Conservation (phyloP, 1,140 invertebrate species). For the Conus ventricosus region DNA sequence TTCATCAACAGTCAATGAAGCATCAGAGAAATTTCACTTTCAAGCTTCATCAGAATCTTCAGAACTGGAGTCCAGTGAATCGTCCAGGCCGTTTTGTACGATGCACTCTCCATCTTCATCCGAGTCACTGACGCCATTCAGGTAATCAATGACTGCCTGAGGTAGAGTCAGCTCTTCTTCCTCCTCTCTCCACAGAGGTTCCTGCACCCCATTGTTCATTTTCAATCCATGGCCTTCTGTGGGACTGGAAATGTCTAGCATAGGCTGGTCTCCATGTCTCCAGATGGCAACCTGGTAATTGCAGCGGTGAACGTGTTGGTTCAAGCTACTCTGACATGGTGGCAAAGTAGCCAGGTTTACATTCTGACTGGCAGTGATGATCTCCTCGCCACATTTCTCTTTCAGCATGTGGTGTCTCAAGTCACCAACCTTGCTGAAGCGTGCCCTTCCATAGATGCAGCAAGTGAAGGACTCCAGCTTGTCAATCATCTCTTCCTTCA, state of each 20-base stretch:
- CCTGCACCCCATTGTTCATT: neutral
- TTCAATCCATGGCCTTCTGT: neutral
- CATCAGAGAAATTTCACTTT: too few species aligned
- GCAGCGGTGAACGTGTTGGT: neutral
- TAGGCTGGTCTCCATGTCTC: neutral
- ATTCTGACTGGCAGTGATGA: neutral
- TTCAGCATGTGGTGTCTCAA: slow-evolving; percentile 10
- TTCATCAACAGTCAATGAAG: too few species aligned
- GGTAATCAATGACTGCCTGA: neutral
- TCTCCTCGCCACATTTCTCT: neutral
- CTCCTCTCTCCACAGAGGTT: neutral
- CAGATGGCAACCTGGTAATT: neutral
- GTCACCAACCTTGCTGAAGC: neutral
- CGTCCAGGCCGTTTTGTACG: too few species aligned
- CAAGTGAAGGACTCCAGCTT: too few species aligned
- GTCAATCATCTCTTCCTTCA: too few species aligned
- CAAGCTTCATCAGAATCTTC: too few species aligned
- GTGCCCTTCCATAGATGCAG: too few species aligned
- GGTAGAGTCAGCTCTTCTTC: neutral
- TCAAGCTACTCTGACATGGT: neutral
- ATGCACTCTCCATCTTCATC: too few species aligned
- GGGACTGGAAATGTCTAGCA: neutral
- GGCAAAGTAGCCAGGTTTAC: neutral
- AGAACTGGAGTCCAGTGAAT: too few species aligned
- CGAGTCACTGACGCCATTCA: too few species aligned